Percentiles rank a stretch among this genome's conserved stretches.
Conservation (phyloP, 2,888 invertebrate species). For the Ptychoptera albimana region DNA sequence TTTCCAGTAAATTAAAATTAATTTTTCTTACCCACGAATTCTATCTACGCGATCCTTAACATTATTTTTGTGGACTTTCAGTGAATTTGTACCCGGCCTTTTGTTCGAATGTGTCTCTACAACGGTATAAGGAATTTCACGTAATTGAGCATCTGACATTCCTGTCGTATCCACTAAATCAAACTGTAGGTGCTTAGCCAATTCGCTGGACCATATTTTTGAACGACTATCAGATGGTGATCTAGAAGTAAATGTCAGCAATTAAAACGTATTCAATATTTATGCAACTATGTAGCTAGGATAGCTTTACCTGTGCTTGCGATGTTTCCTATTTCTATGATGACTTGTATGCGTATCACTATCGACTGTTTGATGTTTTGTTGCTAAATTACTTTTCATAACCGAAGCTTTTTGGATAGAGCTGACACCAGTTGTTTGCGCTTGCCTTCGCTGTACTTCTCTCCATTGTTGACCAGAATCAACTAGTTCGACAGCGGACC, state of each 20-base stretch:
- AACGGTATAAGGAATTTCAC: constrained; percentile 79
- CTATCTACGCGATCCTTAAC: constrained; percentile 30
- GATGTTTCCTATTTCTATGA: constrained; percentile 19
- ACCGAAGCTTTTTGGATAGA: constrained; percentile 55
- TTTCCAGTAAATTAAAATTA: too few species aligned
- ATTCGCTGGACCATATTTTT: constrained; percentile 57
- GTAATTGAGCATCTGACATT: constrained; percentile 72
- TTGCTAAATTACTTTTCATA: constrained; percentile 38
- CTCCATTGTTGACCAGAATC: constrained; percentile 83
- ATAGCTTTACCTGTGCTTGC: constrained; percentile 33
- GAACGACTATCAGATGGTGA: constrained; percentile 54
- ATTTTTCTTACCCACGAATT: constrained; percentile 29
- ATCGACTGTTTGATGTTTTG: constrained; percentile 29
- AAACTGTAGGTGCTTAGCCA: constrained; percentile 76
- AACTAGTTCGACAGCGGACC: constrained; percentile 48
- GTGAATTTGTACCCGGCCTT: constrained; percentile 24
- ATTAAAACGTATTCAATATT: neutral
- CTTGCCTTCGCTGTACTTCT: constrained; percentile 65
- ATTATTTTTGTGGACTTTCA: constrained; percentile 30
- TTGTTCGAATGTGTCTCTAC: constrained; percentile 45
- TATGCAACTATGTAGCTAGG: neutral
- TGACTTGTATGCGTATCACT: constrained; percentile 38
- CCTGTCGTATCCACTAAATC: constrained; percentile 76
- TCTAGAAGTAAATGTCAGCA: constrained; percentile 23
- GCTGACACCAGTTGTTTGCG: constrained; percentile 36